Evolutionary conservation across 2,888 invertebrate genomes (phyloP).

Genomic region (Chaitophorus viminalis): DNA sequence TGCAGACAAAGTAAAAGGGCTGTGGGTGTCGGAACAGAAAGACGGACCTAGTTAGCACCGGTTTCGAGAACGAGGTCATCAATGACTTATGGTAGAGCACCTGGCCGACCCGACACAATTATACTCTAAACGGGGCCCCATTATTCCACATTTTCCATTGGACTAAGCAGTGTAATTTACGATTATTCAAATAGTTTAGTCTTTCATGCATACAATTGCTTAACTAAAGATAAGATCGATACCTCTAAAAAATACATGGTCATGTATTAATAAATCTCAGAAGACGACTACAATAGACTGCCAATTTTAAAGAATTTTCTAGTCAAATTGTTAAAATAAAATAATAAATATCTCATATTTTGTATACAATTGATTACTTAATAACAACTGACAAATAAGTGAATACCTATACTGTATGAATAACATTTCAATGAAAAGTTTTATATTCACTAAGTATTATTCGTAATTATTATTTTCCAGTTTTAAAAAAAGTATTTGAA

Average conservation of each 20-base stretch:
- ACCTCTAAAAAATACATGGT: background rate
- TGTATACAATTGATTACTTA: too few species aligned
- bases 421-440: too few species aligned
- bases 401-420: too few species aligned
- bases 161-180: conserved; percentile 48
- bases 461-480: too few species aligned
- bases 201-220: conserved; percentile 21
- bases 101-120: conserved; percentile 58
- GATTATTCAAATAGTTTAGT: conserved; percentile 52
- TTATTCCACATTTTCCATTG: conserved; percentile 55
- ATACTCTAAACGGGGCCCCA: conserved; percentile 54
- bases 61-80: conserved; percentile 62
- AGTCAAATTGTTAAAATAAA: background rate
- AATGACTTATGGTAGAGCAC: conserved; percentile 61
- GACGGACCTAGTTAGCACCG: conserved; percentile 61
- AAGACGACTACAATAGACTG: background rate
- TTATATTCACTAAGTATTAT: too few species aligned
- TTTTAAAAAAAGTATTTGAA: too few species aligned
- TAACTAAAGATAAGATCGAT: conserved; percentile 22
- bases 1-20: conserved; percentile 58
- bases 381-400: too few species aligned
- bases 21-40: conserved; percentile 55
- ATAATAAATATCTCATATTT: too few species aligned
- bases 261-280: background rate
- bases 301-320: background rate